A percentile compares a stretch with the other conserved stretches of the same genome.
phyloP scores from a whole-genome alignment of 2,888 invertebrate genomes.

The Cryptocephalus moraei region DNA sequence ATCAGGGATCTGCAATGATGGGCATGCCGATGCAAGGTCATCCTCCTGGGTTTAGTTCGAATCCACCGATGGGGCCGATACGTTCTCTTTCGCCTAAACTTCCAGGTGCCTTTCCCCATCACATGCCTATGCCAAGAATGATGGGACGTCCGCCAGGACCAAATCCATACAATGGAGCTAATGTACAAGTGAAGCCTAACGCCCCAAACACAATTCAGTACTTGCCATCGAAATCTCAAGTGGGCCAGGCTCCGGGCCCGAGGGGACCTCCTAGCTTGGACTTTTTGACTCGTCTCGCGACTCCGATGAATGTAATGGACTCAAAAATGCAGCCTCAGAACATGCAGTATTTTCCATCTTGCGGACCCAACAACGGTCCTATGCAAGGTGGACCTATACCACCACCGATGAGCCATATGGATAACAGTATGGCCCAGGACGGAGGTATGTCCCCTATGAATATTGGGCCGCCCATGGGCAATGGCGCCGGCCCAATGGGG shows the following conservation, averaged over 20 bases:
- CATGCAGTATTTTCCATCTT: conserved; percentile 64
- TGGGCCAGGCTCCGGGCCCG: conserved; percentile 64
- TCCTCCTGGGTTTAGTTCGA: conserved; percentile 35
- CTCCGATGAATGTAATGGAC: conserved; percentile 65
- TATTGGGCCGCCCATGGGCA: conserved; percentile 36
- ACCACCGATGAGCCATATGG: conserved; percentile 40
- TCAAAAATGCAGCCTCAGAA: conserved; percentile 58
- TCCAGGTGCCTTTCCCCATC: conserved; percentile 44
- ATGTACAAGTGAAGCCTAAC: conserved; percentile 90
- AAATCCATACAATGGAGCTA: conserved; percentile 62
- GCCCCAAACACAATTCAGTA: conserved; percentile 98
- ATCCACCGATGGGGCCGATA: conserved; percentile 33
- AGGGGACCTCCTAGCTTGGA: conserved; percentile 81
- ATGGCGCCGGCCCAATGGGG: conserved; percentile 26
- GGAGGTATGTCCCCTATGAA: conserved; percentile 43
- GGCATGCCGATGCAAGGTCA: conserved; percentile 37
- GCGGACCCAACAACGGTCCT: conserved; percentile 41
- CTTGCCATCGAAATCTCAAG: conserved; percentile 89
- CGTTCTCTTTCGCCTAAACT: conserved; percentile 57
- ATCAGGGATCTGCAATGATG: conserved; percentile 31
- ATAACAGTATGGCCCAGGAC: conserved; percentile 32
- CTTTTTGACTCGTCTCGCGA: conserved; percentile 79
- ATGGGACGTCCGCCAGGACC: conserved; percentile 53
- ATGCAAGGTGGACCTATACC: conserved; percentile 38
- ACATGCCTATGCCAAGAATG: conserved; percentile 45